Base-by-base conservation (phyloP, 2,888 invertebrate genomes). In the Dasypogon diadema region DNA sequence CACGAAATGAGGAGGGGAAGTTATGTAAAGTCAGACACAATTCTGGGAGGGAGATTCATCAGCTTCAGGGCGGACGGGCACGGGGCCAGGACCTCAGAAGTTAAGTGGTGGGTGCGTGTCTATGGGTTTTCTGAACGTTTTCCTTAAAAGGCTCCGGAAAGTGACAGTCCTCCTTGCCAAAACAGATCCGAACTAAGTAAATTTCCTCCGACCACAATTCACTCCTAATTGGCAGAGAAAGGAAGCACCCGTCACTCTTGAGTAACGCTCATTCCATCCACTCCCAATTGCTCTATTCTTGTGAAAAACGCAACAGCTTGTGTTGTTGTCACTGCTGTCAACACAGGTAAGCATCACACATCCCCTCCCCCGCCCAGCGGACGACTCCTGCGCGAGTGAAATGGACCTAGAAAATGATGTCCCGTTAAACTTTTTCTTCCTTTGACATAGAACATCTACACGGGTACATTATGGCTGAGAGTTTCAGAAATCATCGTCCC, bases 401-500 rank as follows among this genome's bases (percentile, higher is more conserved):
- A 34, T 34, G 34, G 54, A 54, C 70, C 16, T 70, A 30, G 70
- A 34, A 54, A 70, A 70, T 58, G 73, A 56, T 58, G 56, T 73
- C 46, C 73, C 26, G 56, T 73, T 73, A 58, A 73, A 73, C 73
- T 58, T 73, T 73, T 73, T 73, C 46, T 24, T 26, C 18, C 42
- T 73, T 73, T 73, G 73, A 73, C 73, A 73, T 56, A 58, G 37
- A 56, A 56, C 21, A 16, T 24, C 42, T 56, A 73, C 42, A 73
- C 24, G 37, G 58, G 58, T 73, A 42, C 42, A 42, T 24, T 37
- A 46, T 54, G 58, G 55, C 68, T 30, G 68, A 74, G 65, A 68
- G 68, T 76, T 74, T 74, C 74, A 74, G 55, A 76, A 76, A 76
- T 74, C 68, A 74, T 76, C 74, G 54, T 65, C 30, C 74, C 74